These are phyloP conservation scores for Anguilla anguilla DNA, from an alignment of 2,797 vertebrate species.

Conservation along the genomic window DNA sequence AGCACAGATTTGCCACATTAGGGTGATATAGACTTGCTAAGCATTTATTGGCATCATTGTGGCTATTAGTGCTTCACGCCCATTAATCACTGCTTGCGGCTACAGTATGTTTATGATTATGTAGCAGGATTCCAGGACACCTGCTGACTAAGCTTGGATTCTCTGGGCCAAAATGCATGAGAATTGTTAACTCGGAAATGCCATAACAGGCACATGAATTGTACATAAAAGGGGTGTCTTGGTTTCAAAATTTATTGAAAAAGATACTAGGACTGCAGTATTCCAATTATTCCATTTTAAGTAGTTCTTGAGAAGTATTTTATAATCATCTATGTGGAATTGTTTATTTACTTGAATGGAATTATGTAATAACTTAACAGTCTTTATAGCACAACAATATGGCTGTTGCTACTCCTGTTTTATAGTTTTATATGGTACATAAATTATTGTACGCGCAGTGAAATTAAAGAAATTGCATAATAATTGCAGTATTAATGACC, in stretches of 20 bases:
- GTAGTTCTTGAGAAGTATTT: not conserved
- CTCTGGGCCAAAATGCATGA: not conserved
- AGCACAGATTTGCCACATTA: no score
- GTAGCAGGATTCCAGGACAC: conserved; percentile 1
- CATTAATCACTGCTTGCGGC: no score
- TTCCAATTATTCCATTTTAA: not conserved
- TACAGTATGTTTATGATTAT: not conserved
- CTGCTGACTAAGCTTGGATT: not conserved
- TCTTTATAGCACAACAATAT: not conserved
- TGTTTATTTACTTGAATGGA: not conserved
- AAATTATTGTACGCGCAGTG: not conserved
- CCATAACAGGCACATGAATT: not conserved
- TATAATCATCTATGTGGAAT: not conserved
- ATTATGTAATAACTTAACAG: not conserved
- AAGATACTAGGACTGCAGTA: not conserved
- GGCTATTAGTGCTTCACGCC: no score
- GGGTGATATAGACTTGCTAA: no score
- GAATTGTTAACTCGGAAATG: not conserved
- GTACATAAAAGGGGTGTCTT: not conserved
- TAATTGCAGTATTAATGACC: not conserved
- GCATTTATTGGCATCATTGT: no score
- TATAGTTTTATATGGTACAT: not conserved
- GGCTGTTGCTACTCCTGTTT: not conserved
- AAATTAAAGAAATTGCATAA: not conserved
- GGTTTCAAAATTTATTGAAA: no score